Evolutionary conservation across 2,113 vertebrate genomes (phyloP), one percentile per base, ranked within the genome.

Genomic region (Charina bottae): DNA sequence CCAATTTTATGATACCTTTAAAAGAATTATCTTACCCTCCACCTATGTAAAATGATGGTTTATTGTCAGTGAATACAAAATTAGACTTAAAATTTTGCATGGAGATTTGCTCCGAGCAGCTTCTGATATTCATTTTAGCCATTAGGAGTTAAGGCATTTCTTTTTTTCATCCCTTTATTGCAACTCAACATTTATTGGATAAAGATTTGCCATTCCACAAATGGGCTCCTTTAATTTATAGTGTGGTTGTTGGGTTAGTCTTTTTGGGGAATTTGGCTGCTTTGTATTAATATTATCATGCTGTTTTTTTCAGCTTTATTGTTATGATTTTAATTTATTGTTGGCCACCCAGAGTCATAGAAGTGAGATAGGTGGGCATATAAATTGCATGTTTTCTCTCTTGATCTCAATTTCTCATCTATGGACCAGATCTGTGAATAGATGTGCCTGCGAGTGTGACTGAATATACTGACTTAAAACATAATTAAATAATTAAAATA

Each of bases 1-100:
- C 21, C 54, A 88, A 60, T 94, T 96, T 97, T 72, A 96, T 94
- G 83, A 96, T 33, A 94, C 28, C 95, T 97, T 96, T 87, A 94
- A 96, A 94, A 78, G 53, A 97, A 95, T 95, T 93, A 93, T 55
- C 89, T 95, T 95, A 96, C 26, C 37, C 83, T 94, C 91, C 94
- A 92, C 15, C 83, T 93, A 87, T 92, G 93, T 94, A 93, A 96
- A 96, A 95, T 93, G 21, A 93, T 91, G 94, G 78, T 96, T 96
- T 97, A 92, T 90, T 87, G 95, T 91, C 94, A 90, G 9, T 94
- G 94, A 96, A 97, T 95, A 62, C 2, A 83, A 93, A 96, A 93
- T 95, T 23, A 94, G 92, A 91, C 91, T 90, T 58, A 33, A 92
- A 23, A 92, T 94, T 96, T 96, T 94, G 2, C 42, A 89, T 9